These are phyloP conservation scores for Frankliniella fusca DNA, from an alignment of 2,888 invertebrate genomes.

Conservation along the genomic window DNA sequence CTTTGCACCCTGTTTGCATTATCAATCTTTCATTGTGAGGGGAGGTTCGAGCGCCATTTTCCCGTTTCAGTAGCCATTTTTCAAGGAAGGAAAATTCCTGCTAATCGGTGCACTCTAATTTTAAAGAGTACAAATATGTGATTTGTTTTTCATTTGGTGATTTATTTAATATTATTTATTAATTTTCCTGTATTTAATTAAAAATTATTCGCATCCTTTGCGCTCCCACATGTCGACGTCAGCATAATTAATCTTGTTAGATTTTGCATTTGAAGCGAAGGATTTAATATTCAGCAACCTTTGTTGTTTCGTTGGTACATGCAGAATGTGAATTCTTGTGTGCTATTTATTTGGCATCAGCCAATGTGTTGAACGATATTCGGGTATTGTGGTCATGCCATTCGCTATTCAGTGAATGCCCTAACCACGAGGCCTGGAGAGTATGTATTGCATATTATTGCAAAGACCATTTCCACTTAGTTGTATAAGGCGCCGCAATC, in stretches of 20 bases:
- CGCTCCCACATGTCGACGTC: neutral
- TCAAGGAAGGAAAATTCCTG: too few species aligned
- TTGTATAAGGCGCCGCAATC: neutral
- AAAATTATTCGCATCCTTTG: neutral
- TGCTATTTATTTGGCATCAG: neutral
- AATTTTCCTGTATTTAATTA: constrained; percentile 7
- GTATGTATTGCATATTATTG: constrained; percentile 10
- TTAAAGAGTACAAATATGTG: constrained; percentile 9
- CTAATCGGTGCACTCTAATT: neutral
- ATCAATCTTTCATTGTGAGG: too few species aligned
- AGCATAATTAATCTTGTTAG: too few species aligned
- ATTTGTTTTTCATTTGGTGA: neutral
- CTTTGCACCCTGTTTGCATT: too few species aligned
- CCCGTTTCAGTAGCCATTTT: too few species aligned
- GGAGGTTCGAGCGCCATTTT: too few species aligned
- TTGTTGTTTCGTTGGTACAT: neutral
- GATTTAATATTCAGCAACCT: neutral
- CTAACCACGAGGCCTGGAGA: neutral
- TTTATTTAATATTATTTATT: constrained; percentile 23
- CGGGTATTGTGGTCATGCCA: neutral
- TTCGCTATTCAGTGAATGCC: neutral
- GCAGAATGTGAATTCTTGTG: neutral
- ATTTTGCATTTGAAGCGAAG: too few species aligned
- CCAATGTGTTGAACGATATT: neutral
- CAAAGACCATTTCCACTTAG: neutral